Percentiles rank a stretch among this genome's conserved stretches.
Evolutionary conservation across 1,140 invertebrate species (phyloP).

Genomic region (Cardiocondyla obscurior): DNA sequence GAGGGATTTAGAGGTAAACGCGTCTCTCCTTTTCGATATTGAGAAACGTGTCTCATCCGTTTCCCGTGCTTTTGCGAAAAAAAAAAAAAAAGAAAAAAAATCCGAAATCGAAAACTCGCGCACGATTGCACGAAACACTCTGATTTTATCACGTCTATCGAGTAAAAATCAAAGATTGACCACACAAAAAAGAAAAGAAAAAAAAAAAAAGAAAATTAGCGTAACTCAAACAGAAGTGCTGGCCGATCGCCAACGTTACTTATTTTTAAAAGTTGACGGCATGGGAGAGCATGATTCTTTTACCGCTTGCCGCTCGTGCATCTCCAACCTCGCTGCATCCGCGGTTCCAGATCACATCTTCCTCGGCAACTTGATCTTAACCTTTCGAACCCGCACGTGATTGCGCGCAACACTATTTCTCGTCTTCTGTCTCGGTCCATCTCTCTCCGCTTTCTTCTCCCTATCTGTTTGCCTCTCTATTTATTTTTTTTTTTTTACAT

Average conservation of each 20-base stretch:
- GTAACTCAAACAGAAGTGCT: conserved; percentile 66
- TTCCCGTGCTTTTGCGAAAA: background rate
- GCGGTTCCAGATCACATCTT: conserved; percentile 61
- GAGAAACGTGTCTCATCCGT: background rate
- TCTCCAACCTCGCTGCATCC: conserved; percentile 53
- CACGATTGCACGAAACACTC: background rate
- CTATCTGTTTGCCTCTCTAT: background rate
- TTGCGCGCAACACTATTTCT: conserved; percentile 51
- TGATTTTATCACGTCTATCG: background rate
- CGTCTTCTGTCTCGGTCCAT: conserved; percentile 30
- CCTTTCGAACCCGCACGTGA: conserved; percentile 67
- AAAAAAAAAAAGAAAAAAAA: background rate
- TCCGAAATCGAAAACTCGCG: background rate
- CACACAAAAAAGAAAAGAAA: no score
- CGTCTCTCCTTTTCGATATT: conserved; percentile 7
- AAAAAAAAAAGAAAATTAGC: background rate
- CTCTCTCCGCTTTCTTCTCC: background rate
- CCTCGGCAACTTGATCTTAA: conserved; percentile 69
- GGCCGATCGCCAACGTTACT: conserved; percentile 71
- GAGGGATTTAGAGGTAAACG: background rate
- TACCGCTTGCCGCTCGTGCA: conserved; percentile 46
- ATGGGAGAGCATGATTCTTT: conserved; percentile 4
- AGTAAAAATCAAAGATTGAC: background rate
- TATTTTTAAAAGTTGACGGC: conserved; percentile 63
- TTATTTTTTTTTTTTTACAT: no score